phyloP scores from a whole-genome alignment of 2,888 invertebrate species.

The Branchipolynoe longqiensis region DNA sequence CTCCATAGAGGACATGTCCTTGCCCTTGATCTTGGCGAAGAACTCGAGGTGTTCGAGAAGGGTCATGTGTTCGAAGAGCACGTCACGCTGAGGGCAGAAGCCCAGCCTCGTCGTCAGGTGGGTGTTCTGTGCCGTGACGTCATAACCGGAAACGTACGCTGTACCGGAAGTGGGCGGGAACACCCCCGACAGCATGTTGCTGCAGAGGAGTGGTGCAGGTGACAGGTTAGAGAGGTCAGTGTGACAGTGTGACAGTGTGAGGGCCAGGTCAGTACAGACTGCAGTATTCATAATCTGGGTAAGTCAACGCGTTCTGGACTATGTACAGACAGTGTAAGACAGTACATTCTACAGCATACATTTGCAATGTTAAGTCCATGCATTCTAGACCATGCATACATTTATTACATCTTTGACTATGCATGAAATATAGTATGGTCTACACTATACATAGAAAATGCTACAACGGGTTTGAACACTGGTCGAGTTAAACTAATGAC shows the following conservation, averaged over 20 bases:
- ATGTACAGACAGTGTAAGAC: too few species aligned
- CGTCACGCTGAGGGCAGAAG: slow-evolving; percentile 82
- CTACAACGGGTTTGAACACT: too few species aligned
- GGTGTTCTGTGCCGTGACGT: slow-evolving; percentile 67
- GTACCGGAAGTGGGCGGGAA: slow-evolving; percentile 71
- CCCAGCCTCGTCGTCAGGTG: slow-evolving; percentile 77
- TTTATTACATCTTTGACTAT: too few species aligned
- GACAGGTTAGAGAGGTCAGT: neutral
- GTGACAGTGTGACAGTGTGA: neutral
- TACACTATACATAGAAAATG: too few species aligned
- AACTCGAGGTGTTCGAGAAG: slow-evolving; percentile 82
- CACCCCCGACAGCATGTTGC: slow-evolving; percentile 79
- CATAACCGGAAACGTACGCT: slow-evolving; percentile 72
- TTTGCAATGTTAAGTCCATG: too few species aligned
- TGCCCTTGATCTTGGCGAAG: slow-evolving; percentile 80
- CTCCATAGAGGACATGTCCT: neutral
- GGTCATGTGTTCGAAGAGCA: slow-evolving; percentile 82
- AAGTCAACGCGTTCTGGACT: too few species aligned
- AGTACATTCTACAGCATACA: too few species aligned
- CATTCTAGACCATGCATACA: too few species aligned
- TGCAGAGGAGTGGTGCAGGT: too few species aligned
- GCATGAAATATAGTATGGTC: too few species aligned
- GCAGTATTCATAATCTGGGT: too few species aligned
- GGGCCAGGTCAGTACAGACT: neutral
- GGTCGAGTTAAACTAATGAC: too few species aligned